These are phyloP conservation scores for Stegastes partitus DNA, from an alignment of 2,113 vertebrate species.

Conservation along the genomic window DNA sequence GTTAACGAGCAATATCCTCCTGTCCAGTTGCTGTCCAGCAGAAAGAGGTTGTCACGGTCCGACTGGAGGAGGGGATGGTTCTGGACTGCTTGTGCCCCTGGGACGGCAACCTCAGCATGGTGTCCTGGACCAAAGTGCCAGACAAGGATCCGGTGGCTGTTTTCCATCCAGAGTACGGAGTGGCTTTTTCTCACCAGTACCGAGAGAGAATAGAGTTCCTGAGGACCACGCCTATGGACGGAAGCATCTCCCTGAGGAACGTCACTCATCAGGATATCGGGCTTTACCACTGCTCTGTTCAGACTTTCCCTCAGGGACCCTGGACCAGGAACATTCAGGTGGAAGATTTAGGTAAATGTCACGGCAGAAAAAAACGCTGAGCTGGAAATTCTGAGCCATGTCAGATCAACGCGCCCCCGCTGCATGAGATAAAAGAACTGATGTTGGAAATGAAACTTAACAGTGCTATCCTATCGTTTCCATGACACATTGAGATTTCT, in stretches of 20 bases:
- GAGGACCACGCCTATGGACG: slow-evolving; percentile 69
- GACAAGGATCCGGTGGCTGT: slow-evolving; percentile 76
- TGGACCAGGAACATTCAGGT: slow-evolving; percentile 84
- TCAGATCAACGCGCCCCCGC: rapidly evolving
- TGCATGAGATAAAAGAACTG: not conserved
- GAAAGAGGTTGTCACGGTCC: slow-evolving; percentile 73
- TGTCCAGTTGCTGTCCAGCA: slow-evolving; percentile 76
- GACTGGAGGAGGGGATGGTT: slow-evolving; percentile 84
- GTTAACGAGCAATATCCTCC: not conserved
- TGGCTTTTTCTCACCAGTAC: slow-evolving; percentile 68
- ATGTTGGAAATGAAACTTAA: not conserved
- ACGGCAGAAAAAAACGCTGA: not conserved
- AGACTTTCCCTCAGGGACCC: slow-evolving; percentile 83
- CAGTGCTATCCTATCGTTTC: not conserved
- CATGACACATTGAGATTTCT: not conserved
- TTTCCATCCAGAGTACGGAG: slow-evolving; percentile 75
- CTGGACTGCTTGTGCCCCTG: slow-evolving; percentile 86
- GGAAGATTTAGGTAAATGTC: slow-evolving; percentile 80
- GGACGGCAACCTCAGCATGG: slow-evolving; percentile 78
- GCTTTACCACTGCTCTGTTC: slow-evolving; percentile 83
- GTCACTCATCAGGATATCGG: slow-evolving; percentile 83
- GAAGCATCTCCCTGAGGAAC: slow-evolving; percentile 84
- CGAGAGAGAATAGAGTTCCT: slow-evolving; percentile 81
- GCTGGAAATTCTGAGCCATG: not conserved
- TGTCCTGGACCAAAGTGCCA: slow-evolving; percentile 85